Conservation (phyloP, 2,113 vertebrate species). For the Stomatorhinus ivindoensis region DNA sequence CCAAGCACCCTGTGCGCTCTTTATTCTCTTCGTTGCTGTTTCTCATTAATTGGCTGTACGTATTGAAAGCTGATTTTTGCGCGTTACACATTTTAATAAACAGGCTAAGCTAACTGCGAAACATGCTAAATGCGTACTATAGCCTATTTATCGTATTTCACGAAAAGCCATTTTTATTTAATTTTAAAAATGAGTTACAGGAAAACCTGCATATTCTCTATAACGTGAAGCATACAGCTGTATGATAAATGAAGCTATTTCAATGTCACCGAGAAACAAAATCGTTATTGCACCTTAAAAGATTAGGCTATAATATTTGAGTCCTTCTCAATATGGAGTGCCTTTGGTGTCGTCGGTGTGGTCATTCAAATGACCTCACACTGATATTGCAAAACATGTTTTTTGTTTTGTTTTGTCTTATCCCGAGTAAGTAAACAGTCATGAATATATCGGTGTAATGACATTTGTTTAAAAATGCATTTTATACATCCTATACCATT, state of each 20-base stretch:
- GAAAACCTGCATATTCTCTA: background rate
- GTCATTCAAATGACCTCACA: background rate
- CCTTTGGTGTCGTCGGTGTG: background rate
- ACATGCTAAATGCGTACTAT: background rate
- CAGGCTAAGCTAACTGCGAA: background rate
- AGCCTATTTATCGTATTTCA: background rate
- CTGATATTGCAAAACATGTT: background rate
- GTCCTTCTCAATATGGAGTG: background rate
- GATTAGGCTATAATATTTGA: background rate
- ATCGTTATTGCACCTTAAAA: background rate
- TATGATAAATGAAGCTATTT: background rate
- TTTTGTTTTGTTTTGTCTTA: background rate
- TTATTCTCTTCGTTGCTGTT: background rate
- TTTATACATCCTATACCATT: background rate
- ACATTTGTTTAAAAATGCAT: background rate
- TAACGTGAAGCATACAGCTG: background rate
- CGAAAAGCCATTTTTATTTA: background rate
- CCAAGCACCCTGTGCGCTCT: background rate
- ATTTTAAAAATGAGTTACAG: background rate
- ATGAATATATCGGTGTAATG: background rate
- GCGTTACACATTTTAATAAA: background rate
- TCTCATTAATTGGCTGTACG: background rate
- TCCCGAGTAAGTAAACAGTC: background rate
- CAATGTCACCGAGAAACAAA: background rate
- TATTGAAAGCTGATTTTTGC: background rate